Evolutionary conservation across 2,113 vertebrate species (phyloP).

Genomic region (Piliocolobus tephrosceles): DNA sequence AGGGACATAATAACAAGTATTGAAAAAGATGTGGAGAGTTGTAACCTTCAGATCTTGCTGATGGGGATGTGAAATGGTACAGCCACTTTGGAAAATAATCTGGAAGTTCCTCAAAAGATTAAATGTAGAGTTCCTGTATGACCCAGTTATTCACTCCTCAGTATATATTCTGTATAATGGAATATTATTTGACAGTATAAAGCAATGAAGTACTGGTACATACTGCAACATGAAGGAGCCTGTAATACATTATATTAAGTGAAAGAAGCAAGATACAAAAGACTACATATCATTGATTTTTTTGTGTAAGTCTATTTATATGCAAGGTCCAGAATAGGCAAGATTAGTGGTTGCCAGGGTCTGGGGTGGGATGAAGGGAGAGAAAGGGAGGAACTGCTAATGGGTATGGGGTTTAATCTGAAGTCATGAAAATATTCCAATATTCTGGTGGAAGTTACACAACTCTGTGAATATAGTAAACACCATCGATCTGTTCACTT

Average conservation of each 20-base stretch:
- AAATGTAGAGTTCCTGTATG: background rate
- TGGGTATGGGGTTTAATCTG: background rate
- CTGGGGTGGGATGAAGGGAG: background rate
- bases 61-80: background rate
- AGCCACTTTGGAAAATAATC: background rate
- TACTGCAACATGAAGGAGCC: background rate
- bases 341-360: background rate
- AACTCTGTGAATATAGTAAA: background rate
- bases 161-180: background rate
- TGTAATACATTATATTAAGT: background rate
- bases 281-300: background rate
- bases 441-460: background rate
- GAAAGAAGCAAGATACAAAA: background rate
- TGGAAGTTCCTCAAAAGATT: background rate
- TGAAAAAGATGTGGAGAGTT: background rate
- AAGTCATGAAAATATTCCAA: background rate
- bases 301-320: background rate
- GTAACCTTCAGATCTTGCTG: background rate
- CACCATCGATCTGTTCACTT: background rate
- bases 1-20: background rate
- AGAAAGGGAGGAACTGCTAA: background rate
- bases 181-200: constrained; percentile 13
- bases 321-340: background rate
- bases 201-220: background rate
- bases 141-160: background rate